Evolutionary conservation across 2,888 invertebrate genomes (phyloP), one percentile per base, ranked within the genome.

Genomic region (Nomada ferruginata): DNA sequence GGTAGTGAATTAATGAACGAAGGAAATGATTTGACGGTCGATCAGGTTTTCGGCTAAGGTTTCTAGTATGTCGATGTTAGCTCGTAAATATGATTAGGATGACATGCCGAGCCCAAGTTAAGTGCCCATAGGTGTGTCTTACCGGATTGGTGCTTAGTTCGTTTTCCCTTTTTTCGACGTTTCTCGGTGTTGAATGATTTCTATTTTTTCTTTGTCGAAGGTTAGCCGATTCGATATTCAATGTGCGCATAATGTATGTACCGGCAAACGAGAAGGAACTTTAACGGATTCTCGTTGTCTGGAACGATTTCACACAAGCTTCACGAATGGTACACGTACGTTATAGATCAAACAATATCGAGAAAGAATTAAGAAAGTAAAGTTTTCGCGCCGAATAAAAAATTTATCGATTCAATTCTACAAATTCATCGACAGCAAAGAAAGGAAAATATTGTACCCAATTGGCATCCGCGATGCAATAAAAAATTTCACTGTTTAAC

Each of bases 111-210:
- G 89, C 87, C 87, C 86, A 88, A 88, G 88, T 87, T 91, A 84
- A 90, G 90, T 90, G 90, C 89, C 89, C 87, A 90, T 90, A 91
- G 88, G 90, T 91, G 90, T 91, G 88, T 87, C 86, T 90, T 88
- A 89, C 86, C 90, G 86, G 85, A 89, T 85, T 90, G 89, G 88
- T 89, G 91, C 89, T 90, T 91, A 89, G 89, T 91, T 91, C 91
- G 86, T 84, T 90, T 84, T 83, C 80, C 83, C 85, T 86, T 83
- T 88, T 90, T 89, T 89, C 90, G 83, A 88, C 89, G 89, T 90
- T 91, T 89, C 86, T 90, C 90, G 88, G 85, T 89, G 90, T 90
- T 88, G 85, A 90, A 88, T 85, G 89, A 88, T 86, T 88, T 85
- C 82, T 81, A 77, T 63, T 60, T 80, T 84, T 75, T 73, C 73